Base-by-base conservation (phyloP, 1,140 invertebrate genomes). In the Heliconius eleuchia region DNA sequence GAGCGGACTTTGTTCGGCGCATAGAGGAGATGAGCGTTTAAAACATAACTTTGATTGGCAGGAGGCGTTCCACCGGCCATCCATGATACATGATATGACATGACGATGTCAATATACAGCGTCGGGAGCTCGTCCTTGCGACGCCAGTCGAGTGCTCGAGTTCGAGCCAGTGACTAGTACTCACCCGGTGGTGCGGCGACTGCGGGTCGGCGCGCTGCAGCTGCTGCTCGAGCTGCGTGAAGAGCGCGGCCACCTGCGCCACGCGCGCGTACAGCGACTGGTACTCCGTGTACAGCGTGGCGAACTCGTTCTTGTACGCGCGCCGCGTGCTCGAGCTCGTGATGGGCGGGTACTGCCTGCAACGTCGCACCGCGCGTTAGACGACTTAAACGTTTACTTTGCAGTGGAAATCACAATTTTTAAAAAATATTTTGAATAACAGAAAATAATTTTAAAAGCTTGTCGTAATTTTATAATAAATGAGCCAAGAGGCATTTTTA, bases 271-370 rank as follows among this genome's bases (percentile, higher is more conserved):
- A 97, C 80, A 99, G 93, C 84, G 95, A 91, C 85, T 96, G 94
- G 94, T 99, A 99, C 93, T 98, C 98, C 74, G 95, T 96, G 93
- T 98, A 99, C 87, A 98, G 96, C 78, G 95, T 95, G 88, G 97
- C 97, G 91, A 99, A 99, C 90, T 98, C 98, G 82, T 96, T 96
- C 94, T 98, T 99, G 95, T 99, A 99, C 84, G 96, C 95, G 80
- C 96, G 95, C 84, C 98, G 96, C 94, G 98, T 97, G 84, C 97
- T 97, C 79, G 94, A 89, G 88, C 95, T 96, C 81, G 92, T 96
- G 87, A 99, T 98, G 82, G 96, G 96, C 80, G 96, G 96, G 91
- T 98, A 99, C 94, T 97, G 96, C 86, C 98, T 52, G 50, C 18
- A 52, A 18, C 18, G 50, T 52, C 13, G 19, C 16, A 52, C 16